A percentile compares a stretch with the other conserved stretches of the same genome.
Conservation (phyloP, 2,113 vertebrate genomes). For the Haemorhous mexicanus region DNA sequence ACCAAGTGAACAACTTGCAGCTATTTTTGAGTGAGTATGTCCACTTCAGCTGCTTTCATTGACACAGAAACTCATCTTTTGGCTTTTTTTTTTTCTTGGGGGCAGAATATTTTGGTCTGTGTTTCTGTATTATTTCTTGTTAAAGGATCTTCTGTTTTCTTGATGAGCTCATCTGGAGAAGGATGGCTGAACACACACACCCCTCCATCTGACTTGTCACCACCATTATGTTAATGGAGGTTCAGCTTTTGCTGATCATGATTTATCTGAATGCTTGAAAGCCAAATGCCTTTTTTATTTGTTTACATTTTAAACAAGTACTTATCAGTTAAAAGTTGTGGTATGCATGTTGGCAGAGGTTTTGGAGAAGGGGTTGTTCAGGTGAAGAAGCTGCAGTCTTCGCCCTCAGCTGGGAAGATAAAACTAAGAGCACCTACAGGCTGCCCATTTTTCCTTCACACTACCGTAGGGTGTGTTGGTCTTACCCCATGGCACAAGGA, state of each 20-base stretch:
- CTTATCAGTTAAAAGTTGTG: not conserved
- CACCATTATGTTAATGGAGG: not conserved
- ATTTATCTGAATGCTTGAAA: not conserved
- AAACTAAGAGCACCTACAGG: not conserved
- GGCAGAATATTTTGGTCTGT: not conserved
- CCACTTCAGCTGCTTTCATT: not conserved
- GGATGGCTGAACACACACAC: not conserved
- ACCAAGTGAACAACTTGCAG: slow-evolving; percentile 83
- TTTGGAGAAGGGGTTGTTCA: not conserved
- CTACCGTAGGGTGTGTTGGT: not conserved
- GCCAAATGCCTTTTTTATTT: not conserved
- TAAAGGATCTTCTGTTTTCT: not conserved
- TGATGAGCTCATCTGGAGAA: not conserved
- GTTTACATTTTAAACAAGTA: not conserved
- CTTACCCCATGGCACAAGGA: not conserved
- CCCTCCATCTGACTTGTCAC: not conserved
- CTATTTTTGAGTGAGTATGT: slow-evolving; percentile 82
- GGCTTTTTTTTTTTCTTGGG: not conserved
- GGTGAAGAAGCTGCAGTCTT: not conserved
- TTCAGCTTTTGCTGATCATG: not conserved
- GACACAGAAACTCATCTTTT: not conserved
- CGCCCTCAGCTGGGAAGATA: not conserved
- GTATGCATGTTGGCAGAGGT: not conserved
- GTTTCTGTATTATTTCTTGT: not conserved
- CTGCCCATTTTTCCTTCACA: not conserved